Percentiles rank a stretch among this genome's conserved stretches.
Conservation (phyloP, 2,113 vertebrate species). For the Tragulus kanchil region DNA sequence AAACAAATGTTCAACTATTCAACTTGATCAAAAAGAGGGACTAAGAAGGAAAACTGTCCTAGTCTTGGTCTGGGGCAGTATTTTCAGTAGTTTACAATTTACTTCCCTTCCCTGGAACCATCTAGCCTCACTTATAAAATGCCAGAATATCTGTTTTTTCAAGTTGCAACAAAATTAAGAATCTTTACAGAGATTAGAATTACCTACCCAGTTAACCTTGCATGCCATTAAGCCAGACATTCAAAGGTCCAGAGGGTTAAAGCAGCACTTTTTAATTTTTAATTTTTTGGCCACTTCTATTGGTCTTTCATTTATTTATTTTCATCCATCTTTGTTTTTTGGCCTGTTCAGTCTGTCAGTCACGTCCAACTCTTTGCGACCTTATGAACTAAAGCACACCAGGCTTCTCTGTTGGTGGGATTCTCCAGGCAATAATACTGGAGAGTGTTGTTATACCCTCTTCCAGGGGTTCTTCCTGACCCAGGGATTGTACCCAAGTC, state of each 20-base stretch:
- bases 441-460: too few species aligned
- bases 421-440: too few species aligned
- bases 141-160: not conserved
- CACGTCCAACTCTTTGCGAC: not conserved
- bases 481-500: too few species aligned
- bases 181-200: conserved; percentile 16
- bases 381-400: not conserved
- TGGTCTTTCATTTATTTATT: too few species aligned
- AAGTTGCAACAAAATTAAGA: conserved; percentile 23
- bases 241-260: not conserved
- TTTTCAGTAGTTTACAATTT: not conserved
- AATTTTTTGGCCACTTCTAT: too few species aligned
- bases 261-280: too few species aligned
- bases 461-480: too few species aligned
- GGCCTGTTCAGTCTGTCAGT: not conserved
- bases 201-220: not conserved
- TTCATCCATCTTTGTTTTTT: too few species aligned
- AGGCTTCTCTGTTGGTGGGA: too few species aligned
- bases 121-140: not conserved
- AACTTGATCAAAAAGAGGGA: not conserved
- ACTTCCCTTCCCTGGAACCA: not conserved
- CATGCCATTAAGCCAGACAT: not conserved
- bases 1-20: not conserved
- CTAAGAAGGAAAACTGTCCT: not conserved
- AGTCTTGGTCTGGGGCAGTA: not conserved